Evolutionary conservation across 2,888 invertebrate genomes (phyloP), one percentile per base, ranked within the genome.

Genomic region (Callimorpha dominula): DNA sequence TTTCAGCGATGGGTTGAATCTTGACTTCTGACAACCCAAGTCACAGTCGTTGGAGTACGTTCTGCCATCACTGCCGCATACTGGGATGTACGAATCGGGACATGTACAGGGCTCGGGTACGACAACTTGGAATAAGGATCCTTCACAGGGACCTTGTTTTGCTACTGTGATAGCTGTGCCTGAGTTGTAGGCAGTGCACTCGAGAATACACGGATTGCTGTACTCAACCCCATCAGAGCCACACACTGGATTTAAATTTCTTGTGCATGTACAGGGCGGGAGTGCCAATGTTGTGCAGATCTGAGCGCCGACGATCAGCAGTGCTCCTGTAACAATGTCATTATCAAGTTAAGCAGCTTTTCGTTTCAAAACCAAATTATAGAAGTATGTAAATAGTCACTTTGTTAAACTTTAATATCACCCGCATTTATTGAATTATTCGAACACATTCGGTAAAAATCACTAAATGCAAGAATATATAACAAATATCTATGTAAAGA

Each of bases 221-320:
- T 68, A 68, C 0, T 57, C 57, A 6, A 7, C 20, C 17, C 68
- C 68, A 14, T 68, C 68, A 60, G 68, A 68, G 8, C 68, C 68
- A 31, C 68, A 68, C 1, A 68, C 43, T 43, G 68, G 68, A 4
- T 20, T 3, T n/a, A 57, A 46, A 15, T 46, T 60, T 46, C 43
- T 57, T 57, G 20, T 76, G 69, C 80, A 87, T 15, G n/a, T 40
- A 71, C 76, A 80, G 11, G 49, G 85, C 5, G 84, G 73, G 11
- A 15, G n/a, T 0, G 90, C 88, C n/a, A 86, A 60, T 4, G 81
- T 72, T 42, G 72, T 63, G 70, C 85, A 81, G 54, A 85, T 76
- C 77, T 80, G 84, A 6, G 84, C 74, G 12, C 81, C 85, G 64
- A 87, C 66, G 43, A 90, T 68, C 62, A 91, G 65, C 12, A 92